Evolutionary conservation across 2,888 invertebrate genomes (phyloP), one percentile per base, ranked within the genome.

Genomic region (Luffia ferchaultella): DNA sequence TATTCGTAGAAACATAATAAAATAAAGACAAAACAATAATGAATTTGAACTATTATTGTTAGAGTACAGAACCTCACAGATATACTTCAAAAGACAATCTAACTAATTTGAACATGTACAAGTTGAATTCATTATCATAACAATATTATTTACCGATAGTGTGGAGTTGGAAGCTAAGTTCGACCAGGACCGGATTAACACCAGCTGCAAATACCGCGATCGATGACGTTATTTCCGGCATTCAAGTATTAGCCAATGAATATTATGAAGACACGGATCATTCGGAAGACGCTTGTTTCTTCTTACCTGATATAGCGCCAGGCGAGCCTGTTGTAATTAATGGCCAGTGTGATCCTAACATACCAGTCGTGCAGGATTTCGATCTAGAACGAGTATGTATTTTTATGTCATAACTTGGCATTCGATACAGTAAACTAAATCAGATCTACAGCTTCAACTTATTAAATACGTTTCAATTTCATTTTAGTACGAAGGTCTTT

Each of bases 401-500:
- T n/a, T n/a, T n/a, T n/a, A n/a, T n/a, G n/a, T n/a, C n/a, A n/a
- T n/a, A n/a, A n/a, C n/a, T n/a, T n/a, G n/a, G n/a, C n/a, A n/a
- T n/a, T n/a, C n/a, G n/a, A n/a, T n/a, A n/a, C n/a, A n/a, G n/a
- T n/a, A n/a, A n/a, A n/a, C n/a, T n/a, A n/a, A n/a, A n/a, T n/a
- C n/a, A n/a, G n/a, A n/a, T n/a, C n/a, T n/a, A n/a, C n/a, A n/a
- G n/a, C n/a, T n/a, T n/a, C n/a, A n/a, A n/a, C n/a, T n/a, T n/a
- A n/a, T n/a, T n/a, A n/a, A n/a, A n/a, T n/a, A n/a, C n/a, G n/a
- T n/a, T n/a, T n/a, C n/a, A n/a, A n/a, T n/a, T n/a, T n/a, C n/a
- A n/a, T 49, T 49, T 42, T 62, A 85, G 84, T 85, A 80, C 59
- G 57, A 79, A 54, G 87, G 87, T 30, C 76, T 76, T 61, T 90